Base-by-base conservation (phyloP, 2,113 vertebrate genomes). In the Coracopsis vasa region DNA sequence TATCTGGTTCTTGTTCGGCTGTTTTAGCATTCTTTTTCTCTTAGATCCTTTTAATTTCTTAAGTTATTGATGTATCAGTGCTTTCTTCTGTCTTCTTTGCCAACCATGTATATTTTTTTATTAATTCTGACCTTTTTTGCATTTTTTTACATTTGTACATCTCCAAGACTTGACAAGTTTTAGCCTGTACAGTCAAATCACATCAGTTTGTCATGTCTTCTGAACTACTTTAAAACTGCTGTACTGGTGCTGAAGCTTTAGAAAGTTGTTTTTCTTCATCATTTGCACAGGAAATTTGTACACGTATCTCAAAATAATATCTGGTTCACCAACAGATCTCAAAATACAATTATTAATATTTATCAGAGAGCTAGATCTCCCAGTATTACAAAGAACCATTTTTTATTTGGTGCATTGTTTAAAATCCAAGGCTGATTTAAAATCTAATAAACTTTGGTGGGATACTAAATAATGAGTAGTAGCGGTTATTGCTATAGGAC, bases 1-100 rank as follows among this genome's bases (percentile, higher is more conserved):
- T 60, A 69, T 60, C 18, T 2, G 0, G 1, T 58, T 53, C 21
- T 51, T 41, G 1, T n/a, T 58, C 58, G 42, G 8, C 4, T 73
- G 16, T 37, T 87, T 74, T 15, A 47, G 61, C 54, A 60, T 39
- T 33, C 0, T 61, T 60, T 64, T 50, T 53, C 2, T 39, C 72
- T 72, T 44, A 61, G 6, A 35, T 60, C 8, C 37, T 69, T 69
- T 69, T 65, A 47, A 7, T 29, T 91, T 79, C 14, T 27, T 42
- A 64, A 44, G 9, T 18, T 87, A 69, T n/a, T n/a, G 17, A 41
- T 33, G 21, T 1, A 31, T 37, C 16, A 56, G 15, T 45, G 3
- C 2, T 13, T 54, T 60, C 39, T 78, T 54, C 17, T 47, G 33
- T 50, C 9, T 15, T 54, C 9, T 60, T 61, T 71, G 7, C 45